Percentiles rank a stretch among this genome's conserved stretches.
phyloP scores from a whole-genome alignment of 2,797 vertebrate genomes.

The Remorina albescens region DNA sequence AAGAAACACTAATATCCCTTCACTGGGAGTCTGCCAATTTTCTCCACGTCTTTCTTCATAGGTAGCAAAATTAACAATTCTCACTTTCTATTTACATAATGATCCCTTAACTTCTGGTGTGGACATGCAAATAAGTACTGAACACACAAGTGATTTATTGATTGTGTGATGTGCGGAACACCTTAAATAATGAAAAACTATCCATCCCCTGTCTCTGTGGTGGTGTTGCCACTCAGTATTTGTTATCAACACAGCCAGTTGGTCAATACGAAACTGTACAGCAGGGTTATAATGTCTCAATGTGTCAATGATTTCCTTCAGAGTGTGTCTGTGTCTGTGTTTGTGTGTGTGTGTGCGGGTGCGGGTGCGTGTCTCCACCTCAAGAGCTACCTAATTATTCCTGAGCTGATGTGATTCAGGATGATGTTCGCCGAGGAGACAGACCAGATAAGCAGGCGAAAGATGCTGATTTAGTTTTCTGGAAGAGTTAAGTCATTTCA shows the following conservation, averaged over 20 bases:
- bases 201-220: neutral
- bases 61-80: conserved; percentile 26
- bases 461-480: conserved; percentile 22
- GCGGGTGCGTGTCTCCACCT: neutral
- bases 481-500: neutral
- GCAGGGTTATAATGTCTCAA: conserved; percentile 27
- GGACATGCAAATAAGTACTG: conserved; percentile 2
- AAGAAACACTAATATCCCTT: conserved; percentile 27
- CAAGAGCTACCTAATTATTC: conserved; percentile 40
- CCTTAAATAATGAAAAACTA: conserved; percentile 27
- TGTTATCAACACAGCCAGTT: neutral
- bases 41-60: conserved; percentile 27
- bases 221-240: conserved; percentile 8
- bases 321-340: neutral
- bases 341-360: neutral
- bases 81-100: conserved; percentile 24
- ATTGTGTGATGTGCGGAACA: neutral
- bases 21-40: conserved; percentile 28
- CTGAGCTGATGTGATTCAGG: conserved; percentile 40
- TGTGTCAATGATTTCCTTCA: conserved; percentile 22
- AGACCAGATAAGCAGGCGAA: conserved; percentile 1
- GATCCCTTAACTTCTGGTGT: conserved; percentile 14
- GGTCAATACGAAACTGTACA: conserved; percentile 16
- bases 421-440: conserved; percentile 31
- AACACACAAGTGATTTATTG: conserved; percentile 17